Percentiles rank a stretch among this genome's conserved stretches.
Conservation (phyloP, 1,140 invertebrate species). For the Drosophila lini region DNA sequence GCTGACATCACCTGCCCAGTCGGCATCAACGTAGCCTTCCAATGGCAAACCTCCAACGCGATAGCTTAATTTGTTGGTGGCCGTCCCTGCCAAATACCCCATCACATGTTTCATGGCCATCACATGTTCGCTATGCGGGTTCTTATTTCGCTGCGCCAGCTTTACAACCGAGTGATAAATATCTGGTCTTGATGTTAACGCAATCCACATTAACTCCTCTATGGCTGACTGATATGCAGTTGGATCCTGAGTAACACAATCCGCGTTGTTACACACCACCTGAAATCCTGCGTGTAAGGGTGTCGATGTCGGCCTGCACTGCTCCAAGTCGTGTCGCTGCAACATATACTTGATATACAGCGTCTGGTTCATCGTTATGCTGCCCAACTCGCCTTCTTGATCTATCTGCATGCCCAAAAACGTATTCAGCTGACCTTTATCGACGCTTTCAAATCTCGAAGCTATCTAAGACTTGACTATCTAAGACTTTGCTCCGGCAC, state of each 20-base stretch:
- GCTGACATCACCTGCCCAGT: conserved; percentile 70
- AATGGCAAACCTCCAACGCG: not conserved
- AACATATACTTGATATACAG: conserved; percentile 3
- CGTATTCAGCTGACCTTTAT: too few relatives aligned
- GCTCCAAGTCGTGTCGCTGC: not conserved
- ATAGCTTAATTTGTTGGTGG: conserved; percentile 2
- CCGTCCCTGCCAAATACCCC: conserved; percentile 6
- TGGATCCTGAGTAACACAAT: conserved; percentile 1
- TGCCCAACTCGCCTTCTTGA: not conserved
- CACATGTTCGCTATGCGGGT: conserved; percentile 6
- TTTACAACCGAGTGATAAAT: conserved; percentile 5
- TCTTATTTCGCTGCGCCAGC: conserved; percentile 6
- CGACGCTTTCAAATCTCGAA: too few relatives aligned
- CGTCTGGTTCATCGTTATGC: not conserved
- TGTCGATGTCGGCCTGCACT: not conserved
- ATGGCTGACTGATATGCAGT: not conserved
- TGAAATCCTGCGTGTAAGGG: conserved; percentile 11
- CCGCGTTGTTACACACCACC: not conserved
- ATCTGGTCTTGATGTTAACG: conserved; percentile 8
- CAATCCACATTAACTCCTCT: conserved; percentile 5
- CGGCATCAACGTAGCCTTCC: conserved; percentile 55
- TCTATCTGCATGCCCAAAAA: too few relatives aligned
- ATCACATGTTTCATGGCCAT: not conserved
- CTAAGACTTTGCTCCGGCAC: too few relatives aligned
- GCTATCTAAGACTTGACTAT: too few relatives aligned